These are phyloP conservation scores for Gerris buenoi DNA, from an alignment of 1,140 invertebrate species.

Conservation along the genomic window DNA sequence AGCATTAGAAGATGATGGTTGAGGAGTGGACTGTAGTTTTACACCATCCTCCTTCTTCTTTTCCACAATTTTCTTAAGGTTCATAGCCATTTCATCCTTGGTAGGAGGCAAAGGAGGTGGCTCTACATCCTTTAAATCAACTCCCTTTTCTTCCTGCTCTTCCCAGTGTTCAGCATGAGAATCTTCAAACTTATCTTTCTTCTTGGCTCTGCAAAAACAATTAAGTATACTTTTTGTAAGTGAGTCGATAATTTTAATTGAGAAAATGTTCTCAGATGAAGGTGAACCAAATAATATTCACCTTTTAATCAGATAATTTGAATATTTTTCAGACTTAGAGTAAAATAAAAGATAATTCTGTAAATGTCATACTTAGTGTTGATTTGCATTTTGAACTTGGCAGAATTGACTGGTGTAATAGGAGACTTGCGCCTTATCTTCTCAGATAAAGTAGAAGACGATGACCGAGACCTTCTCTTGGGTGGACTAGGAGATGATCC, in stretches of 20 bases:
- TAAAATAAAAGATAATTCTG: no score
- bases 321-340: no score
- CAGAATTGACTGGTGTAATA: background rate
- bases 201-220: conserved; percentile 34
- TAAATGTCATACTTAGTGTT: background rate
- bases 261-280: no score
- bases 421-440: background rate
- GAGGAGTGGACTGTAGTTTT: conserved; percentile 25
- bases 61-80: conserved; percentile 29
- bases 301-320: no score
- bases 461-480: conserved; percentile 1
- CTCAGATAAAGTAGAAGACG: background rate
- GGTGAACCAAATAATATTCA: no score
- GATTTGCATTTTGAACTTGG: background rate
- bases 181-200: conserved; percentile 29
- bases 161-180: conserved; percentile 21
- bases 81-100: conserved; percentile 18
- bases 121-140: conserved; percentile 19
- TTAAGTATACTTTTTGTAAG: no score
- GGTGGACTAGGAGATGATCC: background rate
- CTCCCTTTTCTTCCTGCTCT: conserved; percentile 21
- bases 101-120: conserved; percentile 12
- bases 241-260: no score
- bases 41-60: conserved; percentile 25
- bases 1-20: conserved; percentile 29